Evolutionary conservation across 2,888 invertebrate species (phyloP).

Genomic region (Molanna angustata): DNA sequence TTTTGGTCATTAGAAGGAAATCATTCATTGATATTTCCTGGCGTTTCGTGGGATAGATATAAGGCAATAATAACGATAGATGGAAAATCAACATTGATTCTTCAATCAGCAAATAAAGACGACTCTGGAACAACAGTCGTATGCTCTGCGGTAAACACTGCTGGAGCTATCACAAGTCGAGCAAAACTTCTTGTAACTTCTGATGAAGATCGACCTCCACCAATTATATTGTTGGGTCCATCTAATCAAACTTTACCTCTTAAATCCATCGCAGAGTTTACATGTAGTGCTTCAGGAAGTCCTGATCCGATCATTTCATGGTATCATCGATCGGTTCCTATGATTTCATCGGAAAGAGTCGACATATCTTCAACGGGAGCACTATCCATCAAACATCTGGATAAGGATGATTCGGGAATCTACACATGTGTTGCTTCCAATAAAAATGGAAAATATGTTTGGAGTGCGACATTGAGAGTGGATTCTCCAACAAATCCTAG

Average conservation of each 20-base stretch:
- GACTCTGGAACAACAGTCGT: constrained; percentile 72
- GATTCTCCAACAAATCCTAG: constrained; percentile 79
- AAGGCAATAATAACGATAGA: constrained; percentile 65
- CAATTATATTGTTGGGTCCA: constrained; percentile 86
- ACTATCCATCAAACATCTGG: constrained; percentile 70
- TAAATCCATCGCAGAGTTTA: constrained; percentile 80
- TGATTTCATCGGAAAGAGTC: constrained; percentile 64
- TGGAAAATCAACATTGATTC: constrained; percentile 60
- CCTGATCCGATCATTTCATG: constrained; percentile 78
- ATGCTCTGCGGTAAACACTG: constrained; percentile 85
- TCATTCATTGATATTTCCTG: constrained; percentile 76
- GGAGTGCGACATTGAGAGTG: constrained; percentile 76
- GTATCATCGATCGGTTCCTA: constrained; percentile 76
- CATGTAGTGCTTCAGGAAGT: constrained; percentile 78
- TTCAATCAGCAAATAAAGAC: constrained; percentile 63
- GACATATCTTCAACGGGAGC: constrained; percentile 71
- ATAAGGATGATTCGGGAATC: constrained; percentile 68
- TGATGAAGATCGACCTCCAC: constrained; percentile 82
- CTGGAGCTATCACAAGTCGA: constrained; percentile 77
- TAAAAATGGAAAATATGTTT: constrained; percentile 83
- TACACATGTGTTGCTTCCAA: constrained; percentile 84
- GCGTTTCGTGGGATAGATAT: constrained; percentile 67
- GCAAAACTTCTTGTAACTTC: constrained; percentile 76
- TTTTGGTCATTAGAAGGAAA: constrained; percentile 91
- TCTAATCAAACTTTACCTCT: constrained; percentile 91